phyloP scores from a whole-genome alignment of 23 tunicate species.

The Diplosoma virens region DNA sequence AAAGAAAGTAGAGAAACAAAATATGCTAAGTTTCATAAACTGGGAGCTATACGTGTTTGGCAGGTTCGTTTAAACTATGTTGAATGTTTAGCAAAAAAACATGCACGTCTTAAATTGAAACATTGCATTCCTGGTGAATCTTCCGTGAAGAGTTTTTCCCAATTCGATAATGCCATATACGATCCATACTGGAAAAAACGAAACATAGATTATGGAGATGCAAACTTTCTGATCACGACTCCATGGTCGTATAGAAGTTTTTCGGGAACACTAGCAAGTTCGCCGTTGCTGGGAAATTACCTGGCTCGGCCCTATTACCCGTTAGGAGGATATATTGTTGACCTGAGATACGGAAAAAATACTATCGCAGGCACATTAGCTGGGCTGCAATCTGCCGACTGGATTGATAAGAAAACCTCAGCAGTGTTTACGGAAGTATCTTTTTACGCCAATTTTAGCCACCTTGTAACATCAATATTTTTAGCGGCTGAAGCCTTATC shows the following conservation, averaged over 20 bases:
- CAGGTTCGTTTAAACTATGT: constrained; percentile 38
- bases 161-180: constrained; percentile 43
- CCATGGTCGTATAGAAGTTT: constrained; percentile 35
- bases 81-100: background rate
- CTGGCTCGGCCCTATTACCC: constrained; percentile 45
- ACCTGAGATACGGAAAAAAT: constrained; percentile 45
- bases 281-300: constrained; percentile 27
- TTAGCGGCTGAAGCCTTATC: constrained; percentile 48
- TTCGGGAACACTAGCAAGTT: background rate
- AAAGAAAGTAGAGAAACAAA: constrained; percentile 12
- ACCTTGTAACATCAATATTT: constrained; percentile 28
- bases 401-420: constrained; percentile 57
- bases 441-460: constrained; percentile 8
- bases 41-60: constrained; percentile 63
- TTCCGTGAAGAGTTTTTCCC: background rate
- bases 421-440: constrained; percentile 57
- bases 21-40: background rate
- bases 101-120: background rate
- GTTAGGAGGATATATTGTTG: constrained; percentile 60
- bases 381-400: constrained; percentile 37
- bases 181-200: constrained; percentile 25
- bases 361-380: constrained; percentile 14
- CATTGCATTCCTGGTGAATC: background rate
- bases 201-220: background rate
- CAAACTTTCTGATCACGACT: background rate